Base-by-base conservation (phyloP, 2,888 invertebrate genomes). In the Macaria notata region DNA sequence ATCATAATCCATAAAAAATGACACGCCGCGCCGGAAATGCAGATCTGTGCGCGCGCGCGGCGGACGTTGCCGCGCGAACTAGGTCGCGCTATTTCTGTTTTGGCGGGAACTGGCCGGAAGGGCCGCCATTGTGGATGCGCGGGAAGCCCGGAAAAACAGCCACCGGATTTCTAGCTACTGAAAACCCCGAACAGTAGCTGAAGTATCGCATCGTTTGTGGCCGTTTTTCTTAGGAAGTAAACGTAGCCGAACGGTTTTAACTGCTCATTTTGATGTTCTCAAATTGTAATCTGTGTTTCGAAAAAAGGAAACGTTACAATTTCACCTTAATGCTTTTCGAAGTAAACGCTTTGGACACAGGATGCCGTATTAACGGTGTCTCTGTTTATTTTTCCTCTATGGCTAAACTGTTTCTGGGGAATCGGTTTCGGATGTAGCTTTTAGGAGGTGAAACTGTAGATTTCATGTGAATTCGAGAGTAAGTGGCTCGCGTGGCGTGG, bases 101-200 rank as follows among this genome's bases (percentile, higher is more conserved):
- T 88, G 91, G 89, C 90, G 90, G 88, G 90, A 91, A 88, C 87
- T 84, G 88, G 86, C 89, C 91, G 90, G 90, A 91, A 88, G 81
- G 79, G 84, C 73, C 87, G 85, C 88, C 88, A 90, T 90, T 90
- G 90, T 90, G 81, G 88, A 87, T 84, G 86, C 78, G 81, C 79
- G 85, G 88, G 88, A 84, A 87, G 82, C 88, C 88, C 88, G 86
- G 90, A 88, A 88, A 89, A 88, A 83, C 83, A 81, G 75, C 78
- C 79, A 79, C 82, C 84, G 88, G 88, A 87, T 86, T 90, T 89
- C 87, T 84, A 84, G 79, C 83, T 84, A 89, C 83, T 89, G 90
- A 86, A 89, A 90, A 89, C 65, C 65, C 67, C 70, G 72, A 69
- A 75, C 77, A 75, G 81, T 79, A 76, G 82, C 78, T 71, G 73